Conservation (phyloP, 2,797 vertebrate species). For the Zenarchopterus dispar region DNA sequence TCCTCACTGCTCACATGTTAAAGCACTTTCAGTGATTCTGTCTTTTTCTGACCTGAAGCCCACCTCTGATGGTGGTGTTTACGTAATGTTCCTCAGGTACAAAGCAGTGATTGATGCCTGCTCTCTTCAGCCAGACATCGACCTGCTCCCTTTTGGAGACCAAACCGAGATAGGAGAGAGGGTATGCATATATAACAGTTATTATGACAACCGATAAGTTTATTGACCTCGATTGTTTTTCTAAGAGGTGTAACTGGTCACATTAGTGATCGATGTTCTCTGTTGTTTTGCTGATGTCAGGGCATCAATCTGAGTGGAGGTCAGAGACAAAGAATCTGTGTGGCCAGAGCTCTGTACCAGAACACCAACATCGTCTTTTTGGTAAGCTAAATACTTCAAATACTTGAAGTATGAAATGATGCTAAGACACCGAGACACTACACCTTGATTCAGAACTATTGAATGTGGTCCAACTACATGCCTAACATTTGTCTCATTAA, state of each 20-base stretch:
- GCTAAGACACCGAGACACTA: too few species aligned
- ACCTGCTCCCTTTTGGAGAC: constrained; percentile 95
- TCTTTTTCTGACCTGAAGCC: neutral
- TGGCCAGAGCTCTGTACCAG: constrained; percentile 96
- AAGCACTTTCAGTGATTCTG: neutral
- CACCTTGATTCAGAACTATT: too few species aligned
- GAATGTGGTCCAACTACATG: too few species aligned
- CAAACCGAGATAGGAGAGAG: constrained; percentile 99
- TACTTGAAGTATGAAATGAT: too few species aligned
- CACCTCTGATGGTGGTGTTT: neutral
- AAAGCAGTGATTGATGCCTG: constrained; percentile 97
- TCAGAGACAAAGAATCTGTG: constrained; percentile 96
- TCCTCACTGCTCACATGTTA: neutral
- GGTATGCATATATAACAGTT: constrained; percentile 71
- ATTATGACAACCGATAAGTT: neutral
- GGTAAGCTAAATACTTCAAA: constrained; percentile 79
- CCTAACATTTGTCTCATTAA: too few species aligned
- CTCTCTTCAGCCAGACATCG: constrained; percentile 97
- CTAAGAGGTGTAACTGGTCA: too few species aligned
- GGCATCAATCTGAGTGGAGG: constrained; percentile 98
- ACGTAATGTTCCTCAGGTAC: constrained; percentile 82
- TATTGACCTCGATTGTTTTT: too few species aligned
- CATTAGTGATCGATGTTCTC: neutral
- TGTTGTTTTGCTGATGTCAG: constrained; percentile 68
- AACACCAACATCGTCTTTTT: constrained; percentile 98